Percentiles rank a stretch among this genome's conserved stretches.
Conservation (phyloP, 2,888 invertebrate genomes). For the Seladonia tumulorum region DNA sequence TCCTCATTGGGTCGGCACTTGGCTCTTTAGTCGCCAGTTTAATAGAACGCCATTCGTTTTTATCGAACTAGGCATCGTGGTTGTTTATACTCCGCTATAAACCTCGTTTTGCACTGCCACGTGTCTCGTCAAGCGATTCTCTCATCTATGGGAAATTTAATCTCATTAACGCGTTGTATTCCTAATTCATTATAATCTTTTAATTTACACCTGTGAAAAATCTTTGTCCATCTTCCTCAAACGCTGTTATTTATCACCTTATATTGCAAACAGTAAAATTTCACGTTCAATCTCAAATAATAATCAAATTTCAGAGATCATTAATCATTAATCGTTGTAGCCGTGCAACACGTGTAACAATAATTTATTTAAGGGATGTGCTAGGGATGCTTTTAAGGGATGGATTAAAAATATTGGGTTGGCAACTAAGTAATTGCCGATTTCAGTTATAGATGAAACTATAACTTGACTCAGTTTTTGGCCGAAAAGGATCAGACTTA, state of each 20-base stretch:
- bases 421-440: too few relatives aligned
- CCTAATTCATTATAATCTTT: neutral
- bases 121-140: neutral
- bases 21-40: neutral
- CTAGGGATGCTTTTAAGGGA: neutral
- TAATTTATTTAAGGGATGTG: too few relatives aligned
- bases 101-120: neutral
- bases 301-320: neutral
- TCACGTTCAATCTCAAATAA: neutral
- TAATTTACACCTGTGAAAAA: neutral
- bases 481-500: too few relatives aligned
- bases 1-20: neutral
- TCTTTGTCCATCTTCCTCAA: neutral
- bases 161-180: neutral
- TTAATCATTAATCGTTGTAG: neutral
- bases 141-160: neutral
- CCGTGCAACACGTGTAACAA: too few relatives aligned
- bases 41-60: neutral
- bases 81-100: neutral
- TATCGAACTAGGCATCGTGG: neutral
- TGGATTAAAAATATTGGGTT: too few relatives aligned
- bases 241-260: neutral
- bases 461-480: too few relatives aligned
- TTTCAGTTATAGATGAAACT: too few relatives aligned
- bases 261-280: neutral